A percentile compares a stretch with the other conserved stretches of the same genome.
Conservation (phyloP, 2,113 vertebrate genomes). For the Beaufortia kweichowensis region DNA sequence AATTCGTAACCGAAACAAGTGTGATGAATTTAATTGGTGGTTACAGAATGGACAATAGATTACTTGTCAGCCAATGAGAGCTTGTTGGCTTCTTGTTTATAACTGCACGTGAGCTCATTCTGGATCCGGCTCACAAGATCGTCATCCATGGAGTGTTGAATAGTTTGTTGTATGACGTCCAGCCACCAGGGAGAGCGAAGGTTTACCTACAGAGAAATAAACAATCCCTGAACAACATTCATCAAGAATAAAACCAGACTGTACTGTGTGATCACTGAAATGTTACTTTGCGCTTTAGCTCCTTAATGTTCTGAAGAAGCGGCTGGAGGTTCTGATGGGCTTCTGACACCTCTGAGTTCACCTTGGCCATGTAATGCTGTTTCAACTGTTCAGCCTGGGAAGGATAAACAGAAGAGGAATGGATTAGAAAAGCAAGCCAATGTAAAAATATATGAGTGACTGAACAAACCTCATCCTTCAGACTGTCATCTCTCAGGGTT, state of each 20-base stretch:
- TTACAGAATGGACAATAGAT: neutral
- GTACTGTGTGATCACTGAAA: slow-evolving; percentile 14
- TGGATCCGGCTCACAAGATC: slow-evolving; percentile 90
- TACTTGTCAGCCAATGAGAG: slow-evolving; percentile 98
- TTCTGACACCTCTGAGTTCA: slow-evolving; percentile 90
- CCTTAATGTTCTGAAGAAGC: slow-evolving; percentile 86
- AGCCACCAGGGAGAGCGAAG: slow-evolving; percentile 92
- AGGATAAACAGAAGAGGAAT: neutral
- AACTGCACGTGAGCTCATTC: slow-evolving; percentile 90
- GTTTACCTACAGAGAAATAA: slow-evolving; percentile 65
- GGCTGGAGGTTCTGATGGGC: slow-evolving; percentile 89
- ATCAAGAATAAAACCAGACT: neutral
- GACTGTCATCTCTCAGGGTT: slow-evolving; percentile 87
- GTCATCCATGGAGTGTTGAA: slow-evolving; percentile 84
- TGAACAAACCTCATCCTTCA: slow-evolving; percentile 88
- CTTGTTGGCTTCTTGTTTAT: slow-evolving; percentile 87
- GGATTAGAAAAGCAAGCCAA: neutral
- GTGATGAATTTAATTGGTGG: neutral
- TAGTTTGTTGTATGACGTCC: slow-evolving; percentile 85
- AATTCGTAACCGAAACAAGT: neutral
- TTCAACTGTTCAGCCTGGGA: slow-evolving; percentile 87
- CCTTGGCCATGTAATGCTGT: slow-evolving; percentile 97
- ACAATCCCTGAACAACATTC: neutral
- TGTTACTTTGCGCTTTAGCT: slow-evolving; percentile 88
- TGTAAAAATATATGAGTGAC: neutral